phyloP scores from a whole-genome alignment of 2,797 vertebrate species.

The Lates japonicus region DNA sequence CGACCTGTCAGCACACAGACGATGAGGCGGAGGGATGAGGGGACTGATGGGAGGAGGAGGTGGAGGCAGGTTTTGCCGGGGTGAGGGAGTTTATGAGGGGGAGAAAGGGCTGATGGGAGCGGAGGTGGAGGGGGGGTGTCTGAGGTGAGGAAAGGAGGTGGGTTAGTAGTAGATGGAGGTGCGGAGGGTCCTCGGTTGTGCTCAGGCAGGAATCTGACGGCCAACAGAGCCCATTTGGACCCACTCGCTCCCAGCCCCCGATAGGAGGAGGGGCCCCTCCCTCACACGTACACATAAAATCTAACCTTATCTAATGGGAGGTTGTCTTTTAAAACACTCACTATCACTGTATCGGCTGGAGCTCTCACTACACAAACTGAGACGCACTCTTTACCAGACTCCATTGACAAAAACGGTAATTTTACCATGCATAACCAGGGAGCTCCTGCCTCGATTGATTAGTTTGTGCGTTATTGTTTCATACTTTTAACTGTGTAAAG shows the following conservation, averaged over 20 bases:
- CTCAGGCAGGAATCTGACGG: slow-evolving; percentile 91
- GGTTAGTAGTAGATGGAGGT: slow-evolving; percentile 33
- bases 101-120: slow-evolving; percentile 51
- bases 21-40: slow-evolving; percentile 83
- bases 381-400: neutral
- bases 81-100: slow-evolving; percentile 71
- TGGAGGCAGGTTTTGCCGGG: slow-evolving; percentile 40
- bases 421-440: no score
- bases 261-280: slow-evolving; percentile 21
- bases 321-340: neutral
- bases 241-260: slow-evolving; percentile 58
- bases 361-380: neutral
- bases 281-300: slow-evolving; percentile 5
- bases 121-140: slow-evolving; percentile 57
- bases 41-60: slow-evolving; percentile 63
- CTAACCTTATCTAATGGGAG: neutral
- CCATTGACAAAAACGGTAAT: no score
- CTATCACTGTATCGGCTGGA: neutral
- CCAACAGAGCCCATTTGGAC: slow-evolving; percentile 90
- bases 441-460: no score
- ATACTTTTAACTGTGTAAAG: no score
- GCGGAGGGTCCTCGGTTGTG: slow-evolving; percentile 74
- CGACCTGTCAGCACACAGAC: slow-evolving; percentile 89
- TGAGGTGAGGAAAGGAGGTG: slow-evolving; percentile 32
- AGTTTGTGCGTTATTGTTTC: no score